Conservation (phyloP, 2,113 vertebrate species). For the Panthera uncia region DNA sequence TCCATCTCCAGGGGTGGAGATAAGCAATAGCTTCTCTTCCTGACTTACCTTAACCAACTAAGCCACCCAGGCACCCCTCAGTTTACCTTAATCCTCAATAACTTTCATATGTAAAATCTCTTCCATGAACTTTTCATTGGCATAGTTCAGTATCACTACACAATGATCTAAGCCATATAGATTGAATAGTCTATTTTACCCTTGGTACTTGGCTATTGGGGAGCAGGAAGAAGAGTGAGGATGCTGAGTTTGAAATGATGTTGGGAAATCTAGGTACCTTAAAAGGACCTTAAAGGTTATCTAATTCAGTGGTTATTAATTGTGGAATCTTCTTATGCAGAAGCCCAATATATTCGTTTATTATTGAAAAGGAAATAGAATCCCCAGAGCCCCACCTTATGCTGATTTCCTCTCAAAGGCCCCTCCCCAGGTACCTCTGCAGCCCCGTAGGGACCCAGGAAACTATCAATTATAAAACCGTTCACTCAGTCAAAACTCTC, state of each 20-base stretch:
- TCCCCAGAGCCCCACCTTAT: neutral
- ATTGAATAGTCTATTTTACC: neutral
- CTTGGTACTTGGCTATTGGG: neutral
- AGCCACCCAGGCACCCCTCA: neutral
- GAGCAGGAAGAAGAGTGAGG: neutral
- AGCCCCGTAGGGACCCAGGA: neutral
- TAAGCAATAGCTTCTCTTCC: neutral
- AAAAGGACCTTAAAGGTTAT: conserved; percentile 9
- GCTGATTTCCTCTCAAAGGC: neutral
- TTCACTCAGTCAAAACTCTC: neutral
- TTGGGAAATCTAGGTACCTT: neutral
- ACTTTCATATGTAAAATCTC: neutral
- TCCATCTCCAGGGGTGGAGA: neutral
- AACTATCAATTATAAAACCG: neutral
- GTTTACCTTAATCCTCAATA: neutral
- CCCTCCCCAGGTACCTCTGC: neutral
- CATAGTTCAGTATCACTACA: neutral
- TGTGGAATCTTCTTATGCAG: neutral
- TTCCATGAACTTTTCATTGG: neutral
- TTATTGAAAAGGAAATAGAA: neutral
- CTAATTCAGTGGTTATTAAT: neutral
- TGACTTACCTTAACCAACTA: neutral
- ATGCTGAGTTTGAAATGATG: neutral
- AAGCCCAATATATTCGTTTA: neutral
- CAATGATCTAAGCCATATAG: neutral